These are phyloP conservation scores for Sebastiscus tertius DNA, from an alignment of 2,797 vertebrate species.

Conservation along the genomic window DNA sequence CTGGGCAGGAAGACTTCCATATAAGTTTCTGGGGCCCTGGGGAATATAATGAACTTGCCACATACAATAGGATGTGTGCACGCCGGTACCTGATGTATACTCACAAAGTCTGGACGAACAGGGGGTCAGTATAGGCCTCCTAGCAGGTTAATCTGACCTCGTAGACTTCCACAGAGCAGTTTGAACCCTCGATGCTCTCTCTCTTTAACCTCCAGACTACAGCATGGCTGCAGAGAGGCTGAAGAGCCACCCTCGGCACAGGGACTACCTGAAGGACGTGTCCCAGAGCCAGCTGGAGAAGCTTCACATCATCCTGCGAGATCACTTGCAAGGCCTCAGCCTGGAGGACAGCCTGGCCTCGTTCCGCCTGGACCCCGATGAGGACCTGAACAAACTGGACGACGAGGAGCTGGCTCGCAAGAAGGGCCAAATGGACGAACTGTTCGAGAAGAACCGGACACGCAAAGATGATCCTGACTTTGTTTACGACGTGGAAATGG, in stretches of 20 bases:
- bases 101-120: not conserved
- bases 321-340: constrained; percentile 86
- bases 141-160: not conserved
- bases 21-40: not conserved
- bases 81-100: not conserved
- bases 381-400: constrained; percentile 93
- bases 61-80: not conserved
- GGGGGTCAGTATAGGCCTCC: too few species aligned
- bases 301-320: constrained; percentile 86
- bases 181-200: not conserved
- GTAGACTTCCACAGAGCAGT: not conserved
- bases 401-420: constrained; percentile 88
- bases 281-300: constrained; percentile 88
- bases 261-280: constrained; percentile 86
- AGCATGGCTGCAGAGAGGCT: constrained; percentile 88
- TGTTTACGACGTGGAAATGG: constrained; percentile 90
- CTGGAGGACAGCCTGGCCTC: constrained; percentile 83
- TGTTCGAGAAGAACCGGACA: constrained; percentile 92
- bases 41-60: not conserved
- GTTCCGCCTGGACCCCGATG: constrained; percentile 82
- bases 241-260: constrained; percentile 91
- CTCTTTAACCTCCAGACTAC: constrained; percentile 81
- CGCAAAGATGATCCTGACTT: constrained; percentile 90
- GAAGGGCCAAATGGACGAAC: constrained; percentile 92
- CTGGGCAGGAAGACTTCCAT: not conserved